A percentile compares a stretch with the other conserved stretches of the same genome.
Conservation (phyloP, 1,140 invertebrate genomes). For the Brachionus calyciflorus region DNA sequence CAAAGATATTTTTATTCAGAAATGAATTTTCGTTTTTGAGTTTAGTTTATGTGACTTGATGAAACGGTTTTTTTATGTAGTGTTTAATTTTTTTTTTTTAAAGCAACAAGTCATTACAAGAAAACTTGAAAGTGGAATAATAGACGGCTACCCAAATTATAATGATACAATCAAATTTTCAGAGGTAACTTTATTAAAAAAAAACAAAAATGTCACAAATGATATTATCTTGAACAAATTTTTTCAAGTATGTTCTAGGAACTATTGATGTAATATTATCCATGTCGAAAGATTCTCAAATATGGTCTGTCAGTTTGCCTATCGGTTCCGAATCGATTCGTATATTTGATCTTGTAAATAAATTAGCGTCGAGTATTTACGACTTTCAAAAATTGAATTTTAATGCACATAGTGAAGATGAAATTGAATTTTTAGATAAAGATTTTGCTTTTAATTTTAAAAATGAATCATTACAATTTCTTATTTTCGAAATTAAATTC, state of each 20-base stretch:
- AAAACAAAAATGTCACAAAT: background rate
- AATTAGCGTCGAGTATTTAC: background rate
- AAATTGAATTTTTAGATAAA: background rate
- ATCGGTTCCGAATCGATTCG: conserved; percentile 28
- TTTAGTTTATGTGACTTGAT: too few relatives aligned
- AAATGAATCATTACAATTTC: background rate
- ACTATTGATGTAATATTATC: background rate
- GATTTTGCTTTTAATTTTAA: background rate
- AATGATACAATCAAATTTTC: conserved; percentile 37
- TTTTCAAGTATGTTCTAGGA: background rate
- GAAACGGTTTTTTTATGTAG: too few relatives aligned
- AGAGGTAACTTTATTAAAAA: background rate
- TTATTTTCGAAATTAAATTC: conserved; percentile 8
- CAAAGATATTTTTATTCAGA: too few relatives aligned
- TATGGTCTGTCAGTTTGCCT: conserved; percentile 20
- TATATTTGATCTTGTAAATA: background rate
- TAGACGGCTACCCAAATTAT: background rate
- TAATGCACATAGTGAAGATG: background rate
- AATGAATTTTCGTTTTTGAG: too few relatives aligned
- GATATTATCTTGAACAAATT: background rate
- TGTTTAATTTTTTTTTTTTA: background rate
- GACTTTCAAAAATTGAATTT: conserved; percentile 26
- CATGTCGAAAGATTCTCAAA: conserved; percentile 2
- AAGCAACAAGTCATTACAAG: conserved; percentile 42
- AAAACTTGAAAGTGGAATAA: conserved; percentile 2